A percentile compares a stretch with the other conserved stretches of the same genome.
Conservation (phyloP, 2,797 vertebrate genomes). For the Sphenopsis melanotis region DNA sequence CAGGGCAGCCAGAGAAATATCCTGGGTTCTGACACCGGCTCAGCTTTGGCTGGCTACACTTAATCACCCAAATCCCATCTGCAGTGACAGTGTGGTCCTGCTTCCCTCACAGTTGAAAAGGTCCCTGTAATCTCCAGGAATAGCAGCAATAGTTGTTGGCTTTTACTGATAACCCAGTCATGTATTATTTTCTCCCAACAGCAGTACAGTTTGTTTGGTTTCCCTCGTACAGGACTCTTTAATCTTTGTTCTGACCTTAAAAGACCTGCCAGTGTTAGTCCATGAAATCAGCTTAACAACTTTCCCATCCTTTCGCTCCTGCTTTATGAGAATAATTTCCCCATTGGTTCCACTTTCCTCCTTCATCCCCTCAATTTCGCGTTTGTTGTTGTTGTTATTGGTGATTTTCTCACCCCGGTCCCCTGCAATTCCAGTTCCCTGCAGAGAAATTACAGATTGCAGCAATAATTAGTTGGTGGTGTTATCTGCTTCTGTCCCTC, state of each 20-base stretch:
- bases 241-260: slow-evolving; percentile 61
- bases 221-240: neutral
- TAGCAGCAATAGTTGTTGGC: neutral
- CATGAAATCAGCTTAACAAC: slow-evolving; percentile 57
- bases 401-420: neutral
- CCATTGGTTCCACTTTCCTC: slow-evolving; percentile 14
- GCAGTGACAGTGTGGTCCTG: neutral
- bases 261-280: slow-evolving; percentile 10
- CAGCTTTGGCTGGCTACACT: neutral
- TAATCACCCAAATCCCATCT: slow-evolving; percentile 8
- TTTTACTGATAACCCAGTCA: slow-evolving; percentile 15
- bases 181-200: neutral
- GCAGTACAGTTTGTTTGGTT: neutral
- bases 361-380: neutral
- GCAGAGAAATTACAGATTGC: slow-evolving; percentile 53
- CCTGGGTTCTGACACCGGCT: neutral
- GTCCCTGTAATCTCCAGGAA: neutral
- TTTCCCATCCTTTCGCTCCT: slow-evolving; percentile 13
- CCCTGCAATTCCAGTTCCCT: slow-evolving; percentile 31
- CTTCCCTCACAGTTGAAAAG: slow-evolving; percentile 32
- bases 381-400: neutral
- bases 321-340: slow-evolving; percentile 30
- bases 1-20: no score
- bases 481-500: slow-evolving; percentile 58
- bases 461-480: slow-evolving; percentile 61